Evolutionary conservation across 2,113 vertebrate genomes (phyloP).

Genomic region (Lophotis ruficrista): DNA sequence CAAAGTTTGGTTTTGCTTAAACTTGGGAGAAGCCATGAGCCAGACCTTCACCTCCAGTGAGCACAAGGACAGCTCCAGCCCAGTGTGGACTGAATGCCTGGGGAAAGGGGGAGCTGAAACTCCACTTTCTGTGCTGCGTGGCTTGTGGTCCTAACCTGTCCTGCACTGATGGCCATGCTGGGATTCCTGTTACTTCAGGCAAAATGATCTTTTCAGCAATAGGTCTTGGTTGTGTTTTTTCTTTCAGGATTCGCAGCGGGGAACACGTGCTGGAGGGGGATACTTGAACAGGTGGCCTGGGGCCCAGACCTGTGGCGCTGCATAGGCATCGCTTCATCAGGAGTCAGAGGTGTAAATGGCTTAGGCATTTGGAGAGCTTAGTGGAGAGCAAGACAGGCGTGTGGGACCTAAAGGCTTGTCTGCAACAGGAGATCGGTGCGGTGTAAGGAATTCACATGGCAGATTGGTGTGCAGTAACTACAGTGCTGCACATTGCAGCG

Average conservation of each 20-base stretch:
- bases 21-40: background rate
- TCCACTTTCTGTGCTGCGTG: background rate
- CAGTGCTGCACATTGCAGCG: fast-evolving
- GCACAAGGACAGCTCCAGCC: background rate
- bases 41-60: background rate
- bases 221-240: background rate
- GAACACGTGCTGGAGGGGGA: fast-evolving
- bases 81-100: too few relatives aligned
- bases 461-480: background rate
- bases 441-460: background rate
- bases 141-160: background rate
- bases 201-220: background rate
- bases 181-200: background rate
- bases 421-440: fast-evolving
- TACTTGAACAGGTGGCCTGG: background rate
- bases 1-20: background rate
- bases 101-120: background rate
- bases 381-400: background rate
- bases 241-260: background rate
- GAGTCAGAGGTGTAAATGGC: background rate
- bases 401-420: background rate
- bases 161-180: background rate
- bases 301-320: too few relatives aligned
- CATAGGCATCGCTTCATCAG: fast-evolving
- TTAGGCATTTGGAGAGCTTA: background rate